Evolutionary conservation across 2,797 vertebrate genomes (phyloP), one percentile per base, ranked within the genome.

Genomic region (Synanceia verrucosa): DNA sequence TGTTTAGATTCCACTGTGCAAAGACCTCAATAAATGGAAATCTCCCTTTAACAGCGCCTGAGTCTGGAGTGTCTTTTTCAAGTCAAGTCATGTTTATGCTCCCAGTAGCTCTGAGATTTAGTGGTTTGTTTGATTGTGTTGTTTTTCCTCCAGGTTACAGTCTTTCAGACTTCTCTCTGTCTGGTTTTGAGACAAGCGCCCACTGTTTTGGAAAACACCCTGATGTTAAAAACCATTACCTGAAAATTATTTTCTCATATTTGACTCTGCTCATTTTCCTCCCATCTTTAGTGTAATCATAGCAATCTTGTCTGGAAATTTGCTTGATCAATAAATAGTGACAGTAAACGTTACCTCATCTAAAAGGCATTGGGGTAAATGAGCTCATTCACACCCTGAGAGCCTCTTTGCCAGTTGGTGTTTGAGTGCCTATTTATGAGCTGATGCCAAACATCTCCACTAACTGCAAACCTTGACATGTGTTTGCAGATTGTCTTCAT

Each of bases 41-140:
- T 33, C 33, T 56, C 48, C 9, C 12, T 34, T 66, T 14, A 11
- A 63, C 43, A 33, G 2, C 4, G 36, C 18, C 31, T 2, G 21
- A 57, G 29, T 41, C 46, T 7, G 4, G 8, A 39, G 65, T n/a
- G 34, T 62, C 55, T 51, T 66, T 73, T 65, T 73, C 57, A 73
- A 72, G 70, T 81, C 41, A 21, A 63, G 56, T 83, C 68, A 50
- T 77, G 76, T 87, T 86, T 69, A 56, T 47, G 37, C 48, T 69
- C 60, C 47, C 9, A 62, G 46, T 23, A 24, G 43, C 19, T 50
- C 4, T n/a, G 34, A 41, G 53, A 66, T 62, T 47, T 24, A 50
- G 14, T 63, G 47, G 53, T 62, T 73, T 53, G 52, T 36, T 78
- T 74, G 12, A 60, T 31, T 34, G 23, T 62, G 44, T 51, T 70